These are phyloP conservation scores for Metacarcinus magister DNA, from an alignment of 2,888 invertebrate species.

Conservation along the genomic window DNA sequence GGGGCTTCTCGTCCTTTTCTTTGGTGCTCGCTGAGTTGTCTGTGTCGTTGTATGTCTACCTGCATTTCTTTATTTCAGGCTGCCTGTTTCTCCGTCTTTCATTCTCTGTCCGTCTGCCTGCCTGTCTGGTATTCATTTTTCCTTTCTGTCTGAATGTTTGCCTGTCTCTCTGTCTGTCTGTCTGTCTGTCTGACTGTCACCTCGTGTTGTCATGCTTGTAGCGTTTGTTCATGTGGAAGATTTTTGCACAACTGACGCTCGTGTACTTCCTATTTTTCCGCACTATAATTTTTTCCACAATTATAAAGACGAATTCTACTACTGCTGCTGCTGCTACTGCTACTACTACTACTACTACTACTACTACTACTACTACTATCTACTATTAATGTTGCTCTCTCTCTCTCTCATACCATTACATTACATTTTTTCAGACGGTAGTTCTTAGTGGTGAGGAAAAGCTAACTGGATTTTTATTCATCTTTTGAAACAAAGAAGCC, in stretches of 20 bases:
- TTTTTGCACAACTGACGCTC: neutral
- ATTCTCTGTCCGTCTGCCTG: neutral
- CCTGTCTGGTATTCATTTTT: neutral
- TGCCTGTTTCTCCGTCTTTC: neutral
- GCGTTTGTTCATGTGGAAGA: neutral
- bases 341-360: neutral
- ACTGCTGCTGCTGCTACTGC: neutral
- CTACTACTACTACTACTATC: neutral
- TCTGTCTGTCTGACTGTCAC: neutral
- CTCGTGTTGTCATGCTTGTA: neutral
- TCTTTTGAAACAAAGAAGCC: too few relatives aligned
- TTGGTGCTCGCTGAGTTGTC: neutral
- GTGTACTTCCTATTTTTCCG: neutral
- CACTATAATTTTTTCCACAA: neutral
- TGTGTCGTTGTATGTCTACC: neutral
- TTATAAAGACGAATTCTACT: neutral
- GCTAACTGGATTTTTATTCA: neutral
- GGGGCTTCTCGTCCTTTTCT: neutral
- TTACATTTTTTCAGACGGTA: neutral
- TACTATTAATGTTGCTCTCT: neutral
- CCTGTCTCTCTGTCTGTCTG: neutral
- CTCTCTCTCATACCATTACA: neutral
- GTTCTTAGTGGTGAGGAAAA: neutral
- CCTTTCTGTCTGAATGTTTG: neutral
- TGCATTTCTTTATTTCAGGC: neutral